These are phyloP conservation scores for Heliocidaris erythrogramma DNA, from an alignment of 35 echinoderm and acorn worm genomes.

Conservation along the genomic window DNA sequence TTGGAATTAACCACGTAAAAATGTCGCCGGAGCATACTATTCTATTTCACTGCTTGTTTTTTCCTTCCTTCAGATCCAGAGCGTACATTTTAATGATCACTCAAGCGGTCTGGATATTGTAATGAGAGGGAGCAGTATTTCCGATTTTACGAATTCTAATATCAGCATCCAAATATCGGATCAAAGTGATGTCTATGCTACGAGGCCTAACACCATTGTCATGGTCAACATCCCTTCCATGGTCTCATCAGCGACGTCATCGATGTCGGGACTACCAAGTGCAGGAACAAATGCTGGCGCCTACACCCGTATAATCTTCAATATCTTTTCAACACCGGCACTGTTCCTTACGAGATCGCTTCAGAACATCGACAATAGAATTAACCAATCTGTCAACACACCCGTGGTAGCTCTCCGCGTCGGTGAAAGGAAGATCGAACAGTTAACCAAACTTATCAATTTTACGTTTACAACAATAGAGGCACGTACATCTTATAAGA, in stretches of 20 bases:
- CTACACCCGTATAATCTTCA: neutral
- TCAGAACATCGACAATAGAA: neutral
- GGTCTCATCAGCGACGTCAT: neutral
- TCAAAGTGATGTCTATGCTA: too few relatives aligned
- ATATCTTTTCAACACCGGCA: neutral
- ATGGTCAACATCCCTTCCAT: neutral
- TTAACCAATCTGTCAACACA: neutral
- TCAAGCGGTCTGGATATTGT: neutral
- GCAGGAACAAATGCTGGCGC: neutral
- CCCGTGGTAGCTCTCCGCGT: slow-evolving; percentile 8
- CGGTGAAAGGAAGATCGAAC: neutral
- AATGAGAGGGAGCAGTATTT: neutral
- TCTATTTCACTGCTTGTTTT: too few relatives aligned
- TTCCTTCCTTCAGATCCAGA: neutral
- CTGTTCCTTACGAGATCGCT: too few relatives aligned
- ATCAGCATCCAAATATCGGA: too few relatives aligned
- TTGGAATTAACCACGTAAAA: too few relatives aligned
- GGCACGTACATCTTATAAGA: too few relatives aligned
- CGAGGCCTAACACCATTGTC: neutral
- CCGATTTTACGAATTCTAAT: neutral
- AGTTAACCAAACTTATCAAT: neutral
- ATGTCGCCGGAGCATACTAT: too few relatives aligned
- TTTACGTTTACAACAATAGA: neutral
- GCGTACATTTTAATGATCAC: neutral
- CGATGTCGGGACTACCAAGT: neutral